Evolutionary conservation across 1,140 invertebrate species (phyloP), one percentile per base, ranked within the genome.

Genomic region (Bombus confusus): DNA sequence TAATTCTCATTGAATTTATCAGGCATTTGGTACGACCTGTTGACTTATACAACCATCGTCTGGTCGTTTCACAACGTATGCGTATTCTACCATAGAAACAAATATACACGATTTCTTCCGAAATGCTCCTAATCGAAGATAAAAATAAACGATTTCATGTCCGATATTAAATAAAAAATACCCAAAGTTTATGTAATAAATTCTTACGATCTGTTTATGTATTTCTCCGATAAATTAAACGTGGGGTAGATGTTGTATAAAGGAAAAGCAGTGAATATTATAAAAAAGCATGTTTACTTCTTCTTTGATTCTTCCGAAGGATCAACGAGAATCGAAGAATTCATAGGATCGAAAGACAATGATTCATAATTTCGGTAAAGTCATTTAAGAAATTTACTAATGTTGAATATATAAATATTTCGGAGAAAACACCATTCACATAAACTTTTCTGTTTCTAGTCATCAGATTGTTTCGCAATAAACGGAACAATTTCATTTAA

Each of bases 1-100:
- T 64, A 88, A 88, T 87, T 72, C 80, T 87, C 86, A 64, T 47
- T 39, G 47, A 82, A 80, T 88, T 59, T 34, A 79, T 88, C 71
- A 79, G 77, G 52, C 76, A 66, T 80, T 74, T 80, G 41, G 68
- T 66, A 80, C 83, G 78, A 72, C 76, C 52, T 37, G 83, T 41
- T 79, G 77, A 66, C 13, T 62, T 25, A 39, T 69, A 34, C 59
- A 34, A 74, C 59, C 59, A 43, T 81, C 39, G 25, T 72, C n/a
- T 71, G 78, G 84, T 75, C 79, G 71, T 75, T 75, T 39, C n/a
- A 69, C 31, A 68, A 77, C 74, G 74, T 77, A 47, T 22, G 59
- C 72, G 37, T 39, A 64, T 41, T n/a, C 76, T 31, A 43, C 43
- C 28, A 37, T 41, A 41, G n/a, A 71, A 79, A 84, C 41, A 22